A percentile compares a stretch with the other conserved stretches of the same genome.
These are phyloP conservation scores for Bufo bufo DNA, from an alignment of 2,113 vertebrate genomes.

Conservation along the genomic window DNA sequence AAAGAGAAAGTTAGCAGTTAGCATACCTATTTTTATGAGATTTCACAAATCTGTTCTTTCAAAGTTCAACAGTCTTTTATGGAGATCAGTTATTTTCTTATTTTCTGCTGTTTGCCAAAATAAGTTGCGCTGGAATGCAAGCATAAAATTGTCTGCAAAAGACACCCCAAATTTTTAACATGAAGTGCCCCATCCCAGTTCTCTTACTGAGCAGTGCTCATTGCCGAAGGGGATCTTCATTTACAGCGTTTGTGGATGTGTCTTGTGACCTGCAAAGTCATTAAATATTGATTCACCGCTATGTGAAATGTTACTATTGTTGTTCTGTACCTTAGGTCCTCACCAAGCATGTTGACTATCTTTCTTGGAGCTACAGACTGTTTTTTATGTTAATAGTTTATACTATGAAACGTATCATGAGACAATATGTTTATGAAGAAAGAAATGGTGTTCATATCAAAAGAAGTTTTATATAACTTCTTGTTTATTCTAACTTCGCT, in stretches of 20 bases:
- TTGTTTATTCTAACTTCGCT: background rate
- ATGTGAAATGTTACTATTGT: conserved; percentile 38
- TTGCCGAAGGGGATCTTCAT: conserved; percentile 36
- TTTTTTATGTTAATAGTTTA: conserved; percentile 8
- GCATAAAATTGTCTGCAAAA: background rate
- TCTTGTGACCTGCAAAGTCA: conserved; percentile 47
- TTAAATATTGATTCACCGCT: conserved; percentile 52
- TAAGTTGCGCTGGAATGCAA: background rate
- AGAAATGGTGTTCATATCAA: background rate
- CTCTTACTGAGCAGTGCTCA: background rate
- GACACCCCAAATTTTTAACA: conserved; percentile 20
- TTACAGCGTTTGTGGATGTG: conserved; percentile 42
- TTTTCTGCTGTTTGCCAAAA: background rate
- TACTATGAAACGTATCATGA: background rate
- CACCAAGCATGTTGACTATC: background rate
- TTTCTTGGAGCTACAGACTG: conserved; percentile 23
- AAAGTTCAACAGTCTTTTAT: conserved; percentile 4
- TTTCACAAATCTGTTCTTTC: conserved; percentile 64
- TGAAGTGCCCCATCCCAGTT: background rate
- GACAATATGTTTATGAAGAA: background rate
- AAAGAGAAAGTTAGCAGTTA: conserved; percentile 74
- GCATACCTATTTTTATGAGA: conserved; percentile 71
- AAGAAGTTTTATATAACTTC: background rate
- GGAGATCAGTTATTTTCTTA: background rate
- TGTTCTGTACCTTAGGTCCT: conserved; percentile 32